phyloP scores from a whole-genome alignment of 1,140 invertebrate species.

The Thrips palmi region DNA sequence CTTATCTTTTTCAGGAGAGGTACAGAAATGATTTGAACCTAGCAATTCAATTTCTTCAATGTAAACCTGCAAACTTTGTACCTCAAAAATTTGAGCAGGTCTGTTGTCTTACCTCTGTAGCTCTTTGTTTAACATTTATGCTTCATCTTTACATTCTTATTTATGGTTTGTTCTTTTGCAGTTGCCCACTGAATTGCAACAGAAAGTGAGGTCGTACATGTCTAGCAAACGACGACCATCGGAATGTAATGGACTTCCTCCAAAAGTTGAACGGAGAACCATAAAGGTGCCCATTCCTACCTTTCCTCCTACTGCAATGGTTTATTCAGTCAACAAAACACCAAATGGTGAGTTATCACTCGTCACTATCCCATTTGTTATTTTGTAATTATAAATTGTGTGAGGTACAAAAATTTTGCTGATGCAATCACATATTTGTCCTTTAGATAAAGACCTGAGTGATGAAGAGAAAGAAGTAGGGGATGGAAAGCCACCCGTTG shows the following conservation, averaged over 20 bases:
- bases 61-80: constrained; percentile 88
- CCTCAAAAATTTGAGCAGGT: constrained; percentile 81
- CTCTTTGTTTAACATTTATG: constrained; percentile 11
- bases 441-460: constrained; percentile 18
- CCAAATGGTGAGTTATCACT: constrained; percentile 17
- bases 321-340: constrained; percentile 52
- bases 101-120: constrained; percentile 27
- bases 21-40: constrained; percentile 88
- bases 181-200: constrained; percentile 79
- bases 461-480: constrained; percentile 16
- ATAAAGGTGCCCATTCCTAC: constrained; percentile 67
- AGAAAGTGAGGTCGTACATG: constrained; percentile 64
- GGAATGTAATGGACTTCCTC: constrained; percentile 21
- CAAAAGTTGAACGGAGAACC: constrained; percentile 37
- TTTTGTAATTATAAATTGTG: not conserved
- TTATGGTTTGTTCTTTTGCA: constrained; percentile 28
- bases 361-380: not conserved
- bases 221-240: constrained; percentile 38
- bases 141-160: constrained; percentile 2
- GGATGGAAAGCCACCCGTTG: constrained; percentile 27
- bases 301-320: constrained; percentile 76
- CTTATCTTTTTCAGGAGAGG: constrained; percentile 46
- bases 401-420: not conserved
- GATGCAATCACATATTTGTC: constrained; percentile 9
- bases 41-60: constrained; percentile 84